These are phyloP conservation scores for Apamea sordens DNA, from an alignment of 2,888 invertebrate genomes.

Conservation along the genomic window DNA sequence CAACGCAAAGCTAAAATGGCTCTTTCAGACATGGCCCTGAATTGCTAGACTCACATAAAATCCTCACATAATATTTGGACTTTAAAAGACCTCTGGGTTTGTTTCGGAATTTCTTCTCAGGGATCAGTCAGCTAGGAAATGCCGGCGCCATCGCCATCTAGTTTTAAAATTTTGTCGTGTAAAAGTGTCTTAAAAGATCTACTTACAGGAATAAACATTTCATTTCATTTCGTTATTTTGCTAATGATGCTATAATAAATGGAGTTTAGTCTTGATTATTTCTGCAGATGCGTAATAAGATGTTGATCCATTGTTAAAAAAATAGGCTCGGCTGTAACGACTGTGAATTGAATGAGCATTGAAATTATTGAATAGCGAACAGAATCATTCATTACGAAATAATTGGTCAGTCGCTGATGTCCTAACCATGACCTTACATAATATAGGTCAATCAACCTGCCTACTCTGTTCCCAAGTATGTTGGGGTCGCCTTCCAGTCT, in stretches of 20 bases:
- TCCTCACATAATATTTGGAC: too few relatives aligned
- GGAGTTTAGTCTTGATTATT: constrained; percentile 3
- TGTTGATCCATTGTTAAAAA: constrained; percentile 37
- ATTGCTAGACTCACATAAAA: too few relatives aligned
- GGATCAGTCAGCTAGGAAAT: too few relatives aligned
- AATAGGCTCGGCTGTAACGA: constrained; percentile 27
- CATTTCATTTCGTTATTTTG: too few relatives aligned
- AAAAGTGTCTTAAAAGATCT: too few relatives aligned
- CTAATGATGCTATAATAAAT: neutral
- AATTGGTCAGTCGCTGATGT: constrained; percentile 10
- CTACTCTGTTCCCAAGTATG: neutral
- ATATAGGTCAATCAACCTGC: neutral
- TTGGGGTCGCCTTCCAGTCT: neutral
- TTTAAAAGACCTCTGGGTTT: too few relatives aligned
- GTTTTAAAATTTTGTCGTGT: too few relatives aligned
- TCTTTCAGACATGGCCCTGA: too few relatives aligned
- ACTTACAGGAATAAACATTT: too few relatives aligned
- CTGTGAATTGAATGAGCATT: constrained; percentile 38
- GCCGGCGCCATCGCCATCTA: too few relatives aligned
- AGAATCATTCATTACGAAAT: constrained; percentile 18
- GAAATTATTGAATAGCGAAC: constrained; percentile 26
- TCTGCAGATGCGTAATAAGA: neutral
- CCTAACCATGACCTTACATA: constrained; percentile 28
- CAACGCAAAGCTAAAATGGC: too few relatives aligned
- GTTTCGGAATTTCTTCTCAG: too few relatives aligned